phyloP scores from a whole-genome alignment of 2,888 invertebrate genomes.

The Ophonus ardosiacus region DNA sequence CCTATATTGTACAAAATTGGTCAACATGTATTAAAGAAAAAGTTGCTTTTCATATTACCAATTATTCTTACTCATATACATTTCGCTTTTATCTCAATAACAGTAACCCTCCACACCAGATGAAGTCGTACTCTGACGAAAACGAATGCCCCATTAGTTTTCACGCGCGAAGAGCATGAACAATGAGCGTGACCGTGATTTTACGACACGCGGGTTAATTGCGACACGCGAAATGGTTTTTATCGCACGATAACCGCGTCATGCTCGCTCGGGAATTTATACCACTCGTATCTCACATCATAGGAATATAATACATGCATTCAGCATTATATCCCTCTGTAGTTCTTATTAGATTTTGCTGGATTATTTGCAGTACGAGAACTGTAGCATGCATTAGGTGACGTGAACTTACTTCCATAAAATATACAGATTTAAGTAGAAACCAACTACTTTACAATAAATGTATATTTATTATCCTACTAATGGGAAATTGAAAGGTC shows the following conservation, averaged over 20 bases:
- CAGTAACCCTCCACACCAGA: neutral
- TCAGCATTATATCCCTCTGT: slow-evolving; percentile 12
- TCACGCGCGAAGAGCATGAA: slow-evolving; percentile 57
- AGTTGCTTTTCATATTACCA: too few relatives aligned
- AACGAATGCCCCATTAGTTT: slow-evolving; percentile 60
- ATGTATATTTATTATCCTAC: slow-evolving; percentile 27
- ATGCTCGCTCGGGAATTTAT: slow-evolving; percentile 13
- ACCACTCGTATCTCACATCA: slow-evolving; percentile 27
- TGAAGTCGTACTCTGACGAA: slow-evolving; percentile 61
- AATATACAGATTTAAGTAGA: neutral
- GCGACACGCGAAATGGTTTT: slow-evolving; percentile 58
- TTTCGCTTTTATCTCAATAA: neutral
- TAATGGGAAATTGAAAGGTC: slow-evolving; percentile 35
- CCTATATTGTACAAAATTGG: too few relatives aligned
- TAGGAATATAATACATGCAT: slow-evolving; percentile 4
- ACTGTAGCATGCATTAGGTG: too few relatives aligned
- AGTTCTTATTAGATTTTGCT: slow-evolving; percentile 9
- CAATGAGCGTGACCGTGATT: slow-evolving; percentile 57
- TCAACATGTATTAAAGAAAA: too few relatives aligned
- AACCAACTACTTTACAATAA: neutral
- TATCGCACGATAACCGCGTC: slow-evolving; percentile 41
- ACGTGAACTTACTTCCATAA: too few relatives aligned
- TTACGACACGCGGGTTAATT: slow-evolving; percentile 45
- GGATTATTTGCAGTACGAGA: slow-evolving; percentile 7
- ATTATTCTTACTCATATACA: too few relatives aligned